Base-by-base conservation (phyloP, 2,113 vertebrate species). In the Syngnathus scovelli region DNA sequence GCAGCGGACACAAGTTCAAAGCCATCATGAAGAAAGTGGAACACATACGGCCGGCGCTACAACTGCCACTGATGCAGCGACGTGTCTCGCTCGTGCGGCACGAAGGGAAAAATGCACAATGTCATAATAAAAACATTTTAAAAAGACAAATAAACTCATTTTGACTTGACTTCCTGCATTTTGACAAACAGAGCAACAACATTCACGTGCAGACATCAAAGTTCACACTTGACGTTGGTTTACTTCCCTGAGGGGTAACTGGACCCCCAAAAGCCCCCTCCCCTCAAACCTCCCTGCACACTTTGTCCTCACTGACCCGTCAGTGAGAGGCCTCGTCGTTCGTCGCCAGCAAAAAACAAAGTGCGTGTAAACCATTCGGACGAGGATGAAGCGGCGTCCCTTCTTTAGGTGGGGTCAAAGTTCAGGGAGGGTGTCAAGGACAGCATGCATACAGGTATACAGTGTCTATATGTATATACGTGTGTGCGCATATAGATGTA, bases 301-400 rank as follows among this genome's bases (percentile, higher is more conserved):
- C 33, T 44, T 67, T 69, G 67, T 78, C 70, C 68, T 72, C n/a
- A 1, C 12, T n/a, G 71, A 62, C 68, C 46, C 66, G 68, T 71
- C 70, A 2, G 21, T 36, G 19, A 43, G 82, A 78, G 84, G 88
- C 83, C 81, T 88, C 86, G 90, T 90, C 91, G 87, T 89, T 88
- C 63, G 60, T 19, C 74, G 85, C 90, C 81, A 77, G 86, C 85
- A 90, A 83, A 90, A 83, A 89, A 90, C 89, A 89, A 76, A 75
- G 21, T 6, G 7, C 51, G 21, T 6, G 8, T 23, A 9, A 10
- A 23, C 5, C 54, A 15, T 16, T 16, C 15, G 54, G 54, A 56
- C 6, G 23, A 16, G 23, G 54, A 55, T 4, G 54, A 33, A 7
- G 51, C 2, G 3, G 3, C 3, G 23, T 27, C 52, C 8, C 8